These are phyloP conservation scores for Urocynchramus pylzowi DNA, from an alignment of 2,113 vertebrate species.

Conservation along the genomic window DNA sequence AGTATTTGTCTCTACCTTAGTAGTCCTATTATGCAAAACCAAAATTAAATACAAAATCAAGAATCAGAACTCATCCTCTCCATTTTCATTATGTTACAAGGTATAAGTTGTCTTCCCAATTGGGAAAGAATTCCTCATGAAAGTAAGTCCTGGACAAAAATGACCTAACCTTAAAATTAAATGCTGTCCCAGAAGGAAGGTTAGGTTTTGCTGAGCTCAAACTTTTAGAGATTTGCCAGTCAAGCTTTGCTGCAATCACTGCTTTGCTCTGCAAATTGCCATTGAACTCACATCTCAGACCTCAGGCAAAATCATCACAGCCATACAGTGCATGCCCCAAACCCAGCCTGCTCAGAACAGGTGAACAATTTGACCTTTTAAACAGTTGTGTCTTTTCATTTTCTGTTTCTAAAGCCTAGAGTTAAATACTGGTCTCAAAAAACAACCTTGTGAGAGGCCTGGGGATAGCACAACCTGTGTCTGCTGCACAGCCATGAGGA, in stretches of 20 bases:
- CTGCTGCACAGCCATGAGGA: not conserved
- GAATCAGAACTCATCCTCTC: not conserved
- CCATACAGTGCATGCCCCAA: not conserved
- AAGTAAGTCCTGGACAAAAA: not conserved
- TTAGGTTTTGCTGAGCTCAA: not conserved
- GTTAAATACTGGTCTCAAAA: not conserved
- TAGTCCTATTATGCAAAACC: not conserved
- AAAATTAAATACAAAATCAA: not conserved
- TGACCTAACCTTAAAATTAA: not conserved
- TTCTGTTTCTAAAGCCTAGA: constrained; percentile 20
- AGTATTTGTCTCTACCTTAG: not conserved
- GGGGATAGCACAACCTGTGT: not conserved
- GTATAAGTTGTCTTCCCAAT: not conserved
- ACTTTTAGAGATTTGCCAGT: not conserved
- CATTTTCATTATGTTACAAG: not conserved
- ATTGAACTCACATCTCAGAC: not conserved
- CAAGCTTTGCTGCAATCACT: not conserved
- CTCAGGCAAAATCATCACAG: not conserved
- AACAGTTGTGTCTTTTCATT: constrained; percentile 4
- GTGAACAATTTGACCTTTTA: constrained; percentile 4
- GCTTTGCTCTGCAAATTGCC: not conserved
- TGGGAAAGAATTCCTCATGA: not conserved
- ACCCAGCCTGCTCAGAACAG: not conserved
- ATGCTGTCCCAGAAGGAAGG: not conserved
- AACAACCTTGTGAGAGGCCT: constrained; percentile 6